Base-by-base conservation (phyloP, 1,140 invertebrate genomes). In the Camponotus vicinus region DNA sequence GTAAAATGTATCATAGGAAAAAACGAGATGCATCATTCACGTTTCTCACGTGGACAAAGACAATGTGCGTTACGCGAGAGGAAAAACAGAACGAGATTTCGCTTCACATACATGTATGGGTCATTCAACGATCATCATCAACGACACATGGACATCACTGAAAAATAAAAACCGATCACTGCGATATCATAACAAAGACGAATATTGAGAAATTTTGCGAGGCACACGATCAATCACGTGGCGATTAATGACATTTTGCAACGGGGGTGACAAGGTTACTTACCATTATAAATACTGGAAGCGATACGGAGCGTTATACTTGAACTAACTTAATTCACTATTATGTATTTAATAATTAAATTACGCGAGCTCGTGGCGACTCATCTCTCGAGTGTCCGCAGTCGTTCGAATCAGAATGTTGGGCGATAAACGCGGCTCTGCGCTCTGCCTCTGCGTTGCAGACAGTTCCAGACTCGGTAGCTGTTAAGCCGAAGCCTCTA, bases 231-330 rank as follows among this genome's bases (percentile, higher is more conserved):
- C 49, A 52, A 52, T 64, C 27, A 64, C 32, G 27, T 32, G 37
- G 37, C 40, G 66, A 13, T 40, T 67, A 40, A 69, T 21, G 37
- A 69, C 66, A 66, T 37, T 37, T 63, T 21, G 15, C 52, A 7
- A 8, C 27, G 15, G 1, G 13, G n/a, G 21, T 3, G 5, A 21
- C 57, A 1, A 52, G 76, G 32, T 67, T 52, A 78, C 59, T 78
- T 52, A 79, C 76, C 32, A 67, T 79, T 34, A 37, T 67, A 32
- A 27, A 73, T 4, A 37, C 18, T 13, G 27, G 42, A 52, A 79
- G 27, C 37, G 18, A 52, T 11, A 45, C 32, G 76, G 11, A 64
- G 2, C 6, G 15, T 18, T 40, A 27, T 13, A 63, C 21, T 63
- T 32, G 21, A 6, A 34, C 63, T 18, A 18, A 37, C 64, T n/a